Evolutionary conservation across 1,140 invertebrate genomes (phyloP), one percentile per base, ranked within the genome.

Genomic region (Ptiloglossa arizonensis): DNA sequence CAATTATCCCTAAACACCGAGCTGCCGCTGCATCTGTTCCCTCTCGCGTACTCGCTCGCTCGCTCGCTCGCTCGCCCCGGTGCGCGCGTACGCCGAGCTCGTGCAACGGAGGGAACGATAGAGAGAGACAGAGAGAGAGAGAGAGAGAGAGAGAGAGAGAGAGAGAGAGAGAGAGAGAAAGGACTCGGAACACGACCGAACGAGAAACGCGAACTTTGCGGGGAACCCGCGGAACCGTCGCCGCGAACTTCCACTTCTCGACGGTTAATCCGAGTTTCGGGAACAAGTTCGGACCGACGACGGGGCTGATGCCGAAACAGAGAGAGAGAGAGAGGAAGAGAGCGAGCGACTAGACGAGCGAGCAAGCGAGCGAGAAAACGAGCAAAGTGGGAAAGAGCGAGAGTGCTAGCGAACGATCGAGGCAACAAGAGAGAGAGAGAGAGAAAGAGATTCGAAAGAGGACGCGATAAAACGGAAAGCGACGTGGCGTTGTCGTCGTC

Each of bases 1-100:
- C 73, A 85, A 85, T 85, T 84, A 85, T 85, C 79, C 67, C 72
- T 80, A 85, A 83, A 85, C 67, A 80, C 62, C 66, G 62, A 41
- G 48, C 32, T 50, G 54, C 48, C 63, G 32, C 59, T 79, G 56
- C 81, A 83, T 85, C 82, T 71, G 67, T 83, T 79, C 79, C 72
- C 62, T 82, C 81, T 81, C 64, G 72, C 52, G 52, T 57, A 3
- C 22, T 35, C 41, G 72, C 35, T 27, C 0, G 62, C 24, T 54
- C 17, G n/a, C 19, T 8, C 11, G 15, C 24, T 32, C 24, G 11
- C n/a, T 5, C 29, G 32, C 52, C 60, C 52, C 50, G 9, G 63
- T 13, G n/a, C 44, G 22, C 41, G 41, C 24, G 46, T 9, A 48
- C 38, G 62, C 35, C n/a, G 62, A 11, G 24, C n/a, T 41, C 11